Percentiles rank a stretch among this genome's conserved stretches.
phyloP scores from a whole-genome alignment of 1,140 invertebrate species.

The Drosophila murphyi region DNA sequence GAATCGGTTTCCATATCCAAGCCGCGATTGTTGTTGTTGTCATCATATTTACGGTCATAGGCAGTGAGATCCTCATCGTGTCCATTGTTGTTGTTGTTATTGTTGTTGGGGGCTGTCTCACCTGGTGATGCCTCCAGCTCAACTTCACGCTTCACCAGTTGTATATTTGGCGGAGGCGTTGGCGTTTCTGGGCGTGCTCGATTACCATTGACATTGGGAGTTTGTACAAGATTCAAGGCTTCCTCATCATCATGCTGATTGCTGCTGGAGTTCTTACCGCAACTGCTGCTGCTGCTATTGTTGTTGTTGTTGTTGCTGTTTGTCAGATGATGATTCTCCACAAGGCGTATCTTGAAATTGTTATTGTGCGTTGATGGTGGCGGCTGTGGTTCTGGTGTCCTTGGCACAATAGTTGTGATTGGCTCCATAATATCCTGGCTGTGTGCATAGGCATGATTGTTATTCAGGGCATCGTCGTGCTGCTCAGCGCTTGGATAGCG shows the following conservation, averaged over 20 bases:
- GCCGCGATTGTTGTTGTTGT: slow-evolving; percentile 74
- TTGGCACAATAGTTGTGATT: slow-evolving; percentile 69
- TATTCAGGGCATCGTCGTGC: slow-evolving; percentile 67
- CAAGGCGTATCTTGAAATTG: slow-evolving; percentile 76
- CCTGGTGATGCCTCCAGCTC: slow-evolving; percentile 45
- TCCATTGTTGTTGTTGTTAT: slow-evolving; percentile 50
- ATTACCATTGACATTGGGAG: slow-evolving; percentile 65
- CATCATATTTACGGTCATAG: slow-evolving; percentile 70
- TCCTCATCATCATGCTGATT: slow-evolving; percentile 63
- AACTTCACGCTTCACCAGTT: slow-evolving; percentile 66
- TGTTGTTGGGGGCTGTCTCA: slow-evolving; percentile 35
- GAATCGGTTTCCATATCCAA: slow-evolving; percentile 70
- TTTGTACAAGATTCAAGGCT: slow-evolving; percentile 77
- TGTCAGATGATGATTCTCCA: slow-evolving; percentile 74
- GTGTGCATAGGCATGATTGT: slow-evolving; percentile 58
- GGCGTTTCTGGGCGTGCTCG: slow-evolving; percentile 48
- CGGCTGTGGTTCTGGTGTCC: slow-evolving; percentile 56
- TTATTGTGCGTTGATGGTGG: slow-evolving; percentile 67
- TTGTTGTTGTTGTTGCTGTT: slow-evolving; percentile 48
- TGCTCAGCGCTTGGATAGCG: slow-evolving; percentile 57
- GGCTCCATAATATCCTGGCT: slow-evolving; percentile 60
- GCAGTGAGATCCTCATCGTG: slow-evolving; percentile 61
- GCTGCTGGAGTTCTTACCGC: slow-evolving; percentile 9
- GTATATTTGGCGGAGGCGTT: slow-evolving; percentile 63
- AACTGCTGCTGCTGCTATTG: slow-evolving; percentile 31